Base-by-base conservation (phyloP, 2,888 invertebrate genomes). In the Pasiphila rectangulata region DNA sequence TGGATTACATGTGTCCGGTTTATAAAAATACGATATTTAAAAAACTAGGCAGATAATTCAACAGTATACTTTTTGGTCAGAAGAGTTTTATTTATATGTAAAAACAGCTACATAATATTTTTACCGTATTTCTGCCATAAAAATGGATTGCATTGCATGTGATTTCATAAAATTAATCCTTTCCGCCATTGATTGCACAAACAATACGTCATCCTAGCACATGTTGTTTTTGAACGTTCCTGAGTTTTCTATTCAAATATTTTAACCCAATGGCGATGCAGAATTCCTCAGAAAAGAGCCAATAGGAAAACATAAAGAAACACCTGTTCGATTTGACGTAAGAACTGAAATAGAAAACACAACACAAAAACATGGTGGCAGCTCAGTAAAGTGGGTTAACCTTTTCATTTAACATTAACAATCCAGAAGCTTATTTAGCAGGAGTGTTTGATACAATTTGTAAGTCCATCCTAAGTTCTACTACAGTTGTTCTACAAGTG, bases 391-490 rank as follows among this genome's bases (percentile, higher is more conserved):
- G 70, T 75, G 75, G 83, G 79, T 78, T 79, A 73, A 70, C 72
- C 66, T 78, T 77, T 49, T 76, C 70, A 56, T 72, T 75, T 83
- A 85, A 76, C 76, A 79, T 79, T 75, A 80, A 75, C 76, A 73
- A 70, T 70, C 69, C 57, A 54, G 76, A 82, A 75, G 87, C 88
- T 87, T 87, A 87, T 79, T 85, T 75, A 73, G 86, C 77, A 72
- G 66, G 88, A 84, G 88, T 88, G 88, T 88, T 88, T 88, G 85
- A 83, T 78, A 86, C 83, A 87, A 86, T 71, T 84, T 79, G 88
- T 87, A 69, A 84, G 87, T 82, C 56, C 34, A 46, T 12, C 44
- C 5, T 40, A 35, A 34, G 39, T 9, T 21, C 32, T 7, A 12
- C 19, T 29, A 7, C 39, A 39, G 3, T 27, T 30, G 36, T 41